Conservation (phyloP, 2,797 vertebrate genomes). For the Pampus argenteus region DNA sequence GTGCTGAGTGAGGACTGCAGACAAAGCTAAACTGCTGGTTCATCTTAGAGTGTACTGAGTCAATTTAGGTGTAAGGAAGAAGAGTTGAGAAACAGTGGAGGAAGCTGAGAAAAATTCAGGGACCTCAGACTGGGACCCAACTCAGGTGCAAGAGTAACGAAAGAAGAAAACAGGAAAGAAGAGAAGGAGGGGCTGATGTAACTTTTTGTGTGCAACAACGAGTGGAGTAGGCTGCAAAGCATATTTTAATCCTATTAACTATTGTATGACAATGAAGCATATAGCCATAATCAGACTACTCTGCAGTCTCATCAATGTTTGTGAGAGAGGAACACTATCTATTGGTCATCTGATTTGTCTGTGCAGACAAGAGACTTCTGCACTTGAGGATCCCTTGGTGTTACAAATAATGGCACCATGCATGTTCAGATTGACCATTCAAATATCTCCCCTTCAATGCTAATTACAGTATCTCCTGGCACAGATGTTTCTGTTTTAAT, state of each 20-base stretch:
- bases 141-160: conserved; percentile 27
- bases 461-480: conserved; percentile 75
- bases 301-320: conserved; percentile 38
- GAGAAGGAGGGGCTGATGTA: background rate
- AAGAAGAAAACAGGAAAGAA: background rate
- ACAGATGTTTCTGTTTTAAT: conserved; percentile 76
- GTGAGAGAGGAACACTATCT: conserved; percentile 32
- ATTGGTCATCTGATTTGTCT: conserved; percentile 49
- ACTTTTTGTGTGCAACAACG: conserved; percentile 13
- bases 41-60: conserved; percentile 69
- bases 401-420: conserved; percentile 41
- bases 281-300: conserved; percentile 44
- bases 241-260: conserved; percentile 38
- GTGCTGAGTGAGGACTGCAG: conserved; percentile 61
- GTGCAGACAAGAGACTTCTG: conserved; percentile 36
- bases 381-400: conserved; percentile 34
- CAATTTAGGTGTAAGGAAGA: conserved; percentile 49
- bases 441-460: conserved; percentile 53
- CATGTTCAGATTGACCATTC: conserved; percentile 60
- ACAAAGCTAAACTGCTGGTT: conserved; percentile 79
- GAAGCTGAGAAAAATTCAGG: conserved; percentile 25
- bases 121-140: conserved; percentile 17
- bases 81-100: conserved; percentile 35
- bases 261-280: conserved; percentile 21
- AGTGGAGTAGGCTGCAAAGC: conserved; percentile 3